Conservation (phyloP, 2,113 vertebrate species). For the Arizona elegans region DNA sequence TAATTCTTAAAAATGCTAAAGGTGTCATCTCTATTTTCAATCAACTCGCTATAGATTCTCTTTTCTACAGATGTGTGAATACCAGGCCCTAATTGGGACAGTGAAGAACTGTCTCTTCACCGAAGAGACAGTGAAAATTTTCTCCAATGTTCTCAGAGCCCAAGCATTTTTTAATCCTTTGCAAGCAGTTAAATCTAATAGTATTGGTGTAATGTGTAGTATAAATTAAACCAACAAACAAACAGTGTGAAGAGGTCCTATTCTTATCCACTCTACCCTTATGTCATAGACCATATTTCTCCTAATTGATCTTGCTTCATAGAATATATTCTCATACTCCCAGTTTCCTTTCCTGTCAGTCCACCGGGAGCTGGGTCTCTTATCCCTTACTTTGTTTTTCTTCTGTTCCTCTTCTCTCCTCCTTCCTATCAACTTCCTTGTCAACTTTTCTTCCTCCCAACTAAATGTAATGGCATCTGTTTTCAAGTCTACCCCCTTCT, state of each 20-base stretch:
- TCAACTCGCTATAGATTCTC: not conserved
- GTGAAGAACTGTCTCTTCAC: not conserved
- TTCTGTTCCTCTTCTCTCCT: not conserved
- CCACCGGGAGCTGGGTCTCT: not conserved
- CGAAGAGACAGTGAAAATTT: not conserved
- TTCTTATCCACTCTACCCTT: not conserved
- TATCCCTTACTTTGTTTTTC: not conserved
- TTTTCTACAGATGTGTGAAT: not conserved
- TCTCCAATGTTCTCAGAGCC: not conserved
- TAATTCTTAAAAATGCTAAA: not conserved
- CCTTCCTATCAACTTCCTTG: not conserved
- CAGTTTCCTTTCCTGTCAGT: not conserved
- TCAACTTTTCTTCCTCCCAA: not conserved
- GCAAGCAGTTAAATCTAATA: not conserved
- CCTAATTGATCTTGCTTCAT: not conserved
- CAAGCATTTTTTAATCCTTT: not conserved
- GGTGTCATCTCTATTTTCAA: not conserved
- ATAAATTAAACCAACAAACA: not conserved
- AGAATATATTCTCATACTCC: not conserved
- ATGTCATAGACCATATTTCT: not conserved
- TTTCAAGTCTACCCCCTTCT: not conserved
- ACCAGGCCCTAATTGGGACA: not conserved
- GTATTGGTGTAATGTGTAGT: not conserved
- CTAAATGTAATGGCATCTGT: not conserved
- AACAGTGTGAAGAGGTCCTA: not conserved